phyloP scores from a whole-genome alignment of 2,888 invertebrate species.

The Xylophagus ater region DNA sequence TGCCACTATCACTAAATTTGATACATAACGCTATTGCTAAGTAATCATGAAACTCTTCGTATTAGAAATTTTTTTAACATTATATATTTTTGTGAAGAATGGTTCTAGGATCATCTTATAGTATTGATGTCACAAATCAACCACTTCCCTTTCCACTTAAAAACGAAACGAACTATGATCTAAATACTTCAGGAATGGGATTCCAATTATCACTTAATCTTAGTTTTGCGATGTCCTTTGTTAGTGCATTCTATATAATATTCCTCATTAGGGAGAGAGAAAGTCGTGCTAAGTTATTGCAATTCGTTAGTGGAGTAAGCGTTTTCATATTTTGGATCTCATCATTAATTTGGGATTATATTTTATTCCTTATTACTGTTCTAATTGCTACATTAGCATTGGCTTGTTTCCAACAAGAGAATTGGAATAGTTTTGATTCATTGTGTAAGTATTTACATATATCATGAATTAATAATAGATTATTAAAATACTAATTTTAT shows the following conservation, averaged over 20 bases:
- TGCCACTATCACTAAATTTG: slow-evolving; percentile 48
- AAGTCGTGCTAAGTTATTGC: slow-evolving; percentile 56
- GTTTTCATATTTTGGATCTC: slow-evolving; percentile 58
- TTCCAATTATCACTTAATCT: slow-evolving; percentile 53
- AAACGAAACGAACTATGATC: slow-evolving; percentile 41
- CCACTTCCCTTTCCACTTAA: slow-evolving; percentile 54
- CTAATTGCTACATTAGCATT: neutral
- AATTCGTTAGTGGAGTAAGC: slow-evolving; percentile 59
- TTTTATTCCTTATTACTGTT: slow-evolving; percentile 18
- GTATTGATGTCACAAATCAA: slow-evolving; percentile 47
- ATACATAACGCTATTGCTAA: slow-evolving; percentile 46
- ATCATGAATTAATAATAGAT: no score
- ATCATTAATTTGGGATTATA: slow-evolving; percentile 44
- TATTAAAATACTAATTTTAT: slow-evolving; percentile 16
- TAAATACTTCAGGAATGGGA: slow-evolving; percentile 35
- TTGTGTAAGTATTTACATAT: no score
- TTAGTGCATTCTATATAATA: slow-evolving; percentile 49
- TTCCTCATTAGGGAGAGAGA: slow-evolving; percentile 54
- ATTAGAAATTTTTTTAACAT: neutral
- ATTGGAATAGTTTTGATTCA: no score
- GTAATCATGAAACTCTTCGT: slow-evolving; percentile 24
- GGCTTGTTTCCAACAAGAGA: neutral
- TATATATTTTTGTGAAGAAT: slow-evolving; percentile 6
- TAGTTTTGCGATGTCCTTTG: slow-evolving; percentile 60
- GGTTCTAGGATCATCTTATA: slow-evolving; percentile 15